Conservation (phyloP, 2,113 vertebrate genomes). For the Catharus bicknelli region DNA sequence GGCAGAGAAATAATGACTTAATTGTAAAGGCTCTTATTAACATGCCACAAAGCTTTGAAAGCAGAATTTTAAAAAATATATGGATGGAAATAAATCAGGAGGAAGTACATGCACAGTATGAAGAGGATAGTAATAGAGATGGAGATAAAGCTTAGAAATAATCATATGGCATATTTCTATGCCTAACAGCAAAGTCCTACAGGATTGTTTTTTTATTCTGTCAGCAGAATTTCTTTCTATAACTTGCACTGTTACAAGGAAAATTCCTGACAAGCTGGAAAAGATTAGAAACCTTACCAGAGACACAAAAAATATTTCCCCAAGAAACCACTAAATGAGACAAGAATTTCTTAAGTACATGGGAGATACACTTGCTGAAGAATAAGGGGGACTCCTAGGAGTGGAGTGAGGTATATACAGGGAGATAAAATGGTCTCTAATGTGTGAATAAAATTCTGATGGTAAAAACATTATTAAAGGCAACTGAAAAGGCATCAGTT, state of each 20-base stretch:
- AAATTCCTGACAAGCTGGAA: background rate
- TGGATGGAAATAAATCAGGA: background rate
- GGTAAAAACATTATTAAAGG: background rate
- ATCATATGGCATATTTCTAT: background rate
- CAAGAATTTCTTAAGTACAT: background rate
- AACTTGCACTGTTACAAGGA: background rate
- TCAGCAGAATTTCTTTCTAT: background rate
- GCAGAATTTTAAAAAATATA: background rate
- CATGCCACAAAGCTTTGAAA: background rate
- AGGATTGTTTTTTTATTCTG: background rate
- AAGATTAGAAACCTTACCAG: background rate
- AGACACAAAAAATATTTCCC: background rate
- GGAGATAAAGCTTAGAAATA: constrained; percentile 12
- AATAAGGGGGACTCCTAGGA: background rate
- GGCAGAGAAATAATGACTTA: background rate
- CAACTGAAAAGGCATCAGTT: background rate
- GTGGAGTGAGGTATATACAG: fast-evolving
- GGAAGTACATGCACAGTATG: background rate
- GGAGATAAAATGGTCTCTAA: background rate
- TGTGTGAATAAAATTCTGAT: background rate
- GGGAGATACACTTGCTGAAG: background rate
- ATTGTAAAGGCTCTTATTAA: background rate
- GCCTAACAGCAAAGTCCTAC: background rate
- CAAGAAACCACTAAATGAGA: background rate
- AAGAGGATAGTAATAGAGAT: background rate